Evolutionary conservation across 2,888 invertebrate species (phyloP).

Genomic region (Eupithecia dodoneata): DNA sequence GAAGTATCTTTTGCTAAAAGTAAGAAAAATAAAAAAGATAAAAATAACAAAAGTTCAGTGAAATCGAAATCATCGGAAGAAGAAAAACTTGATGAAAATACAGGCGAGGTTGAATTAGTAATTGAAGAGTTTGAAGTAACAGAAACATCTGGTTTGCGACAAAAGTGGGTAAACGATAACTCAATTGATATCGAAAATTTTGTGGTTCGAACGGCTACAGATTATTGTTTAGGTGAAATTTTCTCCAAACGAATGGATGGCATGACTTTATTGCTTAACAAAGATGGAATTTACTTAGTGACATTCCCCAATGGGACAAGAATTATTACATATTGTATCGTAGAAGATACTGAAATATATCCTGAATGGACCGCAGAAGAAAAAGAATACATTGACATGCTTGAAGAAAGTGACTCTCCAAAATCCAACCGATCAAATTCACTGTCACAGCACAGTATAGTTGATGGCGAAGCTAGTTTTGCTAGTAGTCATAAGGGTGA

Average conservation of each 20-base stretch:
- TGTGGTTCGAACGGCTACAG: slow-evolving; percentile 72
- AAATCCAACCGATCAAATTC: slow-evolving; percentile 58
- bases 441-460: slow-evolving; percentile 44
- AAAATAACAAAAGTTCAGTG: slow-evolving; percentile 54
- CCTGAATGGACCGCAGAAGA: slow-evolving; percentile 76
- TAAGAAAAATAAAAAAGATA: slow-evolving; percentile 63
- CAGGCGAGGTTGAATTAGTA: slow-evolving; percentile 57
- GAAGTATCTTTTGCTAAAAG: slow-evolving; percentile 58
- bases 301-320: slow-evolving; percentile 74
- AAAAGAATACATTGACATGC: slow-evolving; percentile 59
- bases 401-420: slow-evolving; percentile 51
- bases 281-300: slow-evolving; percentile 68
- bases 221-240: slow-evolving; percentile 72
- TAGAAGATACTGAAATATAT: slow-evolving; percentile 70
- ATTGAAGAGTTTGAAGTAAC: slow-evolving; percentile 72
- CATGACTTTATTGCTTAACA: slow-evolving; percentile 69
- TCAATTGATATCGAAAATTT: slow-evolving; percentile 62
- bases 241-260: slow-evolving; percentile 77
- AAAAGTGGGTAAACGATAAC: slow-evolving; percentile 61
- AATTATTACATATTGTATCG: slow-evolving; percentile 64
- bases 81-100: slow-evolving; percentile 46
- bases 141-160: slow-evolving; percentile 63
- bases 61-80: slow-evolving; percentile 50
- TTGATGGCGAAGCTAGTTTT: slow-evolving; percentile 37
- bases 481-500: slow-evolving; percentile 31